A percentile compares a stretch with the other conserved stretches of the same genome.
Evolutionary conservation across 2,888 invertebrate species (phyloP).

Genomic region (Sinohyriopsis cumingii): DNA sequence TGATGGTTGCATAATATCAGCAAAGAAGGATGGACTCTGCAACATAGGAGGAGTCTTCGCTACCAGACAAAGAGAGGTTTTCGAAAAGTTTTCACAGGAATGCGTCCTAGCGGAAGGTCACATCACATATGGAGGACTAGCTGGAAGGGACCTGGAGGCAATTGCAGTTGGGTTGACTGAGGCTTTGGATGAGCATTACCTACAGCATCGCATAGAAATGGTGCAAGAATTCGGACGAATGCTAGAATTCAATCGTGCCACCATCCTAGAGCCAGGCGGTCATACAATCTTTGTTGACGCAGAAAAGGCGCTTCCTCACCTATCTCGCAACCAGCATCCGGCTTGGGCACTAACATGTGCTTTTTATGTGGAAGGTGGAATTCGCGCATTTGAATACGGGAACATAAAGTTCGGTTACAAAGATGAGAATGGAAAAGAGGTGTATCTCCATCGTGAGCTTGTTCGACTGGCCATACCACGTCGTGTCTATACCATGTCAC

Average conservation of each 20-base stretch:
- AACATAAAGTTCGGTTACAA: not conserved
- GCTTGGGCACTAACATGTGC: slow-evolving; percentile 1
- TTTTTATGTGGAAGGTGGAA: slow-evolving; percentile 1
- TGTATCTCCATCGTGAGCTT: not conserved
- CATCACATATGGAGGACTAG: slow-evolving; percentile 1
- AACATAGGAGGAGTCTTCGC: slow-evolving; percentile 14
- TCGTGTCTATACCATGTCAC: not conserved
- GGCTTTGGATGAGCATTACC: not conserved
- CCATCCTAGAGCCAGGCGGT: not conserved
- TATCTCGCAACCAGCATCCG: not conserved
- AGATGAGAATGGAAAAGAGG: not conserved
- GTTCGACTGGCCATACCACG: not conserved
- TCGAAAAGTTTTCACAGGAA: not conserved
- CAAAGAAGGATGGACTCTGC: slow-evolving; percentile 25
- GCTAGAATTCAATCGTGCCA: not conserved
- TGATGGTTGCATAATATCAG: slow-evolving; percentile 15
- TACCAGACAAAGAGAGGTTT: not conserved
- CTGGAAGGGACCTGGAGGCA: not conserved
- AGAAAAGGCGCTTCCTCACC: not conserved
- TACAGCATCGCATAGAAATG: not conserved
- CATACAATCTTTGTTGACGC: not conserved
- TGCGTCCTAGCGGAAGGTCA: not conserved
- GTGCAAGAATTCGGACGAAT: not conserved
- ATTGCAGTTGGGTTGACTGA: slow-evolving; percentile 3
- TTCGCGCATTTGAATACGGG: not conserved